Base-by-base conservation (phyloP, 1,140 invertebrate species). In the Odontomachus brunneus region DNA sequence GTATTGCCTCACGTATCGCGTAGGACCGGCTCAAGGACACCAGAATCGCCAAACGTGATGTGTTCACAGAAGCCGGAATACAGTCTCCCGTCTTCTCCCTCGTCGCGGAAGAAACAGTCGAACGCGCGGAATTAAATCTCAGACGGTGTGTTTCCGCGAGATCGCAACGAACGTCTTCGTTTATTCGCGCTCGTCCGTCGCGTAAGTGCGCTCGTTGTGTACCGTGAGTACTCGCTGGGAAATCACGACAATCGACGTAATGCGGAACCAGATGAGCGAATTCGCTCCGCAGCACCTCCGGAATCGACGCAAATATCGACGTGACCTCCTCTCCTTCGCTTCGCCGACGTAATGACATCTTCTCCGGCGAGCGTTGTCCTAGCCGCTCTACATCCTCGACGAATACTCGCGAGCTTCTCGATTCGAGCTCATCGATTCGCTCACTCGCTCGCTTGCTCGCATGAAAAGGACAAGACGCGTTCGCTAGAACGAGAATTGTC, bases 401-500 rank as follows among this genome's bases (percentile, higher is more conserved):
- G 33, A 29, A 9, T 71, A 7, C 51, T 57, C 33, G 75, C 22
- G 33, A 71, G 59, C 75, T 57, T 57, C 29, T 71, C 65, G 75
- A 80, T 71, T 71, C 63, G 22, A 17, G 29, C 29, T 9, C 29
- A 78, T 78, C 75, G 75, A 78, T 78, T 33, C 55, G 63, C 24
- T 57, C 63, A 49, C 29, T 29, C 15, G 51, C 74, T 67, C 51
- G 65, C 44, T 55, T 14, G 63, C 33, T 33, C 29, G 29, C 49
- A 48, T 69, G 69, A 67, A 78, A 29, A 63, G n/a, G 63, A 55
- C 63, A 29, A 78, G 22, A 76, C 73, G 29, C 53, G 19, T 24
- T 33, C 22, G 49, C 7, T 78, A 78, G 69, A 67, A 78, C 65
- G 63, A 57, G n/a, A n/a, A n/a, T n/a, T n/a, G n/a, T n/a, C n/a